Evolutionary conservation across 2,888 invertebrate species (phyloP).

Genomic region (Pycnomerus fuliginosus): DNA sequence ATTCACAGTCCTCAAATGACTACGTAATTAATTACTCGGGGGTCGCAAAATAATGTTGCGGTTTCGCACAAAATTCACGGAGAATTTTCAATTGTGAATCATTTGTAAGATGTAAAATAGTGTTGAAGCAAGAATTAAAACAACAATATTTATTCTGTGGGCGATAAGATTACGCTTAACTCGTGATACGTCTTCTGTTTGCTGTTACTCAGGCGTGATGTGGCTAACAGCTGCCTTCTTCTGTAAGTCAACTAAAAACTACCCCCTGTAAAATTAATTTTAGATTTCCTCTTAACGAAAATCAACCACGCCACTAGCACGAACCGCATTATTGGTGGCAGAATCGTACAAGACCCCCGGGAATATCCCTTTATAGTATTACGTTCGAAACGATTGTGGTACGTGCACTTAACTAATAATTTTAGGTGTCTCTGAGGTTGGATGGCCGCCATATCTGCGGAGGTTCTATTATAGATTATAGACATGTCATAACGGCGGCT

Average conservation of each 20-base stretch:
- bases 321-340: too few species aligned
- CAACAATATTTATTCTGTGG: conserved; percentile 5
- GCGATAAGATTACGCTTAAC: conserved; percentile 8
- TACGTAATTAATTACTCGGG: conserved; percentile 11
- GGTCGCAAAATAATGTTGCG: conserved; percentile 8
- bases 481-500: conserved; percentile 25
- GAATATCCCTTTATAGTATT: too few species aligned
- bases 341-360: too few species aligned
- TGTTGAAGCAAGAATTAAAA: neutral
- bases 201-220: too few species aligned
- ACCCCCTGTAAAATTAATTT: too few species aligned
- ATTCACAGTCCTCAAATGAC: conserved; percentile 13
- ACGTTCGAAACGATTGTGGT: too few species aligned
- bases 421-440: conserved; percentile 24
- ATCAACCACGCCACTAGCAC: too few species aligned
- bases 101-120: conserved; percentile 6
- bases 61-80: neutral
- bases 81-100: conserved; percentile 4
- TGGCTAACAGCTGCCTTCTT: too few species aligned
- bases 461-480: conserved; percentile 24
- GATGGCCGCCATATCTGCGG: conserved; percentile 22
- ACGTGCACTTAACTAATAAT: too few species aligned
- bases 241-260: too few species aligned
- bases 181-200: too few species aligned
- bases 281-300: too few species aligned